A percentile compares a stretch with the other conserved stretches of the same genome.
These are phyloP conservation scores for Lophotriccus pileatus DNA, from an alignment of 2,797 vertebrate species.

Conservation along the genomic window DNA sequence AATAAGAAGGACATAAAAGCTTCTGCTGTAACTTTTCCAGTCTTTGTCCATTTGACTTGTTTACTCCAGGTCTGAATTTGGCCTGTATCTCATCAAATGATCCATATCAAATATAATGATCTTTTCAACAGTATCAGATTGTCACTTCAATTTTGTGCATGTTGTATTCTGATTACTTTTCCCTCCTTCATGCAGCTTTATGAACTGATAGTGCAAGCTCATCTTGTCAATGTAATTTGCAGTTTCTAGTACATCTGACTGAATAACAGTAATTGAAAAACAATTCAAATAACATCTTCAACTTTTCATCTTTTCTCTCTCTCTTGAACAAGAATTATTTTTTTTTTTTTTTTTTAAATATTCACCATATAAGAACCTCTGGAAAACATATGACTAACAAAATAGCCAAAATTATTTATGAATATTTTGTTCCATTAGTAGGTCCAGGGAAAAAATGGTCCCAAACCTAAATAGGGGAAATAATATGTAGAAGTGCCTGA, in stretches of 20 bases:
- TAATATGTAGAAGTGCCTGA: not conserved
- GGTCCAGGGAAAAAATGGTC: not conserved
- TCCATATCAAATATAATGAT: slow-evolving; percentile 14
- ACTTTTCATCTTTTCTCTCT: not conserved
- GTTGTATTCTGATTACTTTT: not conserved
- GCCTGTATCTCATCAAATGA: slow-evolving; percentile 10
- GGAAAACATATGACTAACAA: not conserved
- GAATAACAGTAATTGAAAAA: slow-evolving; percentile 11
- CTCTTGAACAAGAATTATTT: not conserved
- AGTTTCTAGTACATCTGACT: not conserved
- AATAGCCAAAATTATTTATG: not conserved
- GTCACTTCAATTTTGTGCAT: slow-evolving; percentile 4
- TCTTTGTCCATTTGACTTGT: not conserved
- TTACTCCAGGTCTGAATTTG: not conserved
- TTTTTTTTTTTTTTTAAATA: not conserved
- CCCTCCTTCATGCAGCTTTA: not conserved
- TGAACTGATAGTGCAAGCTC: not conserved
- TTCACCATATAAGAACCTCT: not conserved
- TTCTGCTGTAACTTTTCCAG: not conserved
- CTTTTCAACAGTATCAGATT: slow-evolving; percentile 3
- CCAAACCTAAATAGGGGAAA: not conserved
- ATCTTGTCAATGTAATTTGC: slow-evolving; percentile 8
- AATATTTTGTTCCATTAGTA: not conserved
- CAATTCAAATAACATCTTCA: not conserved
- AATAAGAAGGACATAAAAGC: not conserved